Conservation (phyloP, 2,113 vertebrate species). For the Redunca redunca region DNA sequence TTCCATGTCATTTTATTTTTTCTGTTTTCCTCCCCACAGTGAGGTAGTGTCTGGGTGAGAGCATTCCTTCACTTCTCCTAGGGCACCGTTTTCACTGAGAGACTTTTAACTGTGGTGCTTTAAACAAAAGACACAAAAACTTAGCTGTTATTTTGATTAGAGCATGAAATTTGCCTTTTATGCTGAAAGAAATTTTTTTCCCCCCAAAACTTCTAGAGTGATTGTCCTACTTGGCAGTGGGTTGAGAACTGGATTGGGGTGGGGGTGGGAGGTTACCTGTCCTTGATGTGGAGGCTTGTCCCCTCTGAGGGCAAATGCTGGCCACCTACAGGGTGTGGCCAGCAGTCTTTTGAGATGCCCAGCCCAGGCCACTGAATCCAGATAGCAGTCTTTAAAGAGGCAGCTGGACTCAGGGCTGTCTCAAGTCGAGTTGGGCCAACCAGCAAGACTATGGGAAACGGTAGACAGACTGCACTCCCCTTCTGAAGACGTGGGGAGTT, state of each 20-base stretch:
- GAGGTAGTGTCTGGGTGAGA: slow-evolving; percentile 34
- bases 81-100: not conserved
- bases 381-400: not conserved
- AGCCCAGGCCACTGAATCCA: not conserved
- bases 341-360: not conserved
- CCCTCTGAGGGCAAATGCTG: rapidly evolving
- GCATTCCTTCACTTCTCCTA: not conserved
- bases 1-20: not conserved
- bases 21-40: slow-evolving; percentile 21
- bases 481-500: not conserved
- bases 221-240: not conserved
- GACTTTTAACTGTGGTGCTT: not conserved
- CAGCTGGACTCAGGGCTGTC: not conserved
- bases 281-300: not conserved
- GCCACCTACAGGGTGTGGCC: not conserved
- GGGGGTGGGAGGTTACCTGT: rapidly evolving
- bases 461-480: not conserved
- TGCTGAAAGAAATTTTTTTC: not conserved
- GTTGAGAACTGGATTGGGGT: not conserved
- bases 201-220: not conserved
- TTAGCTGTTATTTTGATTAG: not conserved
- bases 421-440: not conserved
- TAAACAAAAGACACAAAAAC: not conserved
- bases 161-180: slow-evolving; percentile 26
- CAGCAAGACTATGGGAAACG: not conserved